Evolutionary conservation across 2,797 vertebrate species (phyloP).

Genomic region (Artibeus lituratus): DNA sequence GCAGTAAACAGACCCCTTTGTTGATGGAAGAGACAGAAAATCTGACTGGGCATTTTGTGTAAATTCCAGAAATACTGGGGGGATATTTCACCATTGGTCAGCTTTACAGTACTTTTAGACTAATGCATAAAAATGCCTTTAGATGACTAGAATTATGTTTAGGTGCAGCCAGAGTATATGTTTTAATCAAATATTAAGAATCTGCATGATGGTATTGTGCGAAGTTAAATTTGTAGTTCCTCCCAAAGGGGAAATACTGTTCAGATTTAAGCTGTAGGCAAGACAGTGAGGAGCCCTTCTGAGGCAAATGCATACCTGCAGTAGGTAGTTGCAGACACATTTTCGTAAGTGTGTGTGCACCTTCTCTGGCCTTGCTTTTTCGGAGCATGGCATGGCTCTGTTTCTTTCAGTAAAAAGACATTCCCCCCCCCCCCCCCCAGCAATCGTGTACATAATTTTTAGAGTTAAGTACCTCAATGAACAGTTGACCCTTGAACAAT

Average conservation of each 20-base stretch:
- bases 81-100: not conserved
- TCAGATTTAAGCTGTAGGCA: slow-evolving; percentile 1
- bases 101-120: not conserved
- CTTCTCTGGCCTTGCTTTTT: not conserved
- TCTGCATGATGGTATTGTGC: not conserved
- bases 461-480: not conserved
- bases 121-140: slow-evolving; percentile 17
- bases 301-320: not conserved
- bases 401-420: not conserved
- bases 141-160: not conserved
- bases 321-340: not conserved
- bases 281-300: not conserved
- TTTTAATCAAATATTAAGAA: slow-evolving; percentile 17
- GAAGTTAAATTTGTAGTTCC: not conserved
- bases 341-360: not conserved
- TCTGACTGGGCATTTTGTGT: not conserved
- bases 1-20: slow-evolving; percentile 25
- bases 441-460: not conserved
- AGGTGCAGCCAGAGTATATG: not conserved
- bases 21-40: not conserved
- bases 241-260: not conserved
- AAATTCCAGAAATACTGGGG: not conserved
- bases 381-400: not conserved
- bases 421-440: too few relatives aligned
- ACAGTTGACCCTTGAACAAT: not conserved